Base-by-base conservation (phyloP, 2,888 invertebrate species). In the Drosophila infuscata region DNA sequence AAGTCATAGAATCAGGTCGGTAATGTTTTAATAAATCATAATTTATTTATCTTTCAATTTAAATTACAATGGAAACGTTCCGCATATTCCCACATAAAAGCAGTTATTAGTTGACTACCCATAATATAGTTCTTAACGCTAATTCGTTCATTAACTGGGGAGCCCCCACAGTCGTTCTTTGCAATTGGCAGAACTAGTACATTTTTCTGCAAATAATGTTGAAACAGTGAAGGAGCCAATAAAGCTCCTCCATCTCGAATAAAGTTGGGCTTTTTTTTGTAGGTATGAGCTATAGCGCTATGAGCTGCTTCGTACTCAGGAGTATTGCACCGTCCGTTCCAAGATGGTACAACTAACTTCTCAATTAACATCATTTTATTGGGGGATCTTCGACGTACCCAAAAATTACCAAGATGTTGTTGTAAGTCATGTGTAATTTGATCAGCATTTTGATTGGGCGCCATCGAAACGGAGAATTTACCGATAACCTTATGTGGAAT, bases 1-100 rank as follows among this genome's bases (percentile, higher is more conserved):
- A n/a, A n/a, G n/a, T n/a, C n/a, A n/a, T n/a, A n/a, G n/a, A n/a
- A n/a, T n/a, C n/a, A n/a, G n/a, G n/a, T n/a, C n/a, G n/a, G n/a
- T n/a, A n/a, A n/a, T n/a, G n/a, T n/a, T n/a, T n/a, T n/a, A n/a
- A n/a, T n/a, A n/a, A n/a, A n/a, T n/a, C n/a, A n/a, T n/a, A n/a
- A n/a, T n/a, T n/a, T n/a, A n/a, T 5, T 20, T 9, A 11, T 20
- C 12, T 43, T 43, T 43, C 20, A 49, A 35, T 35, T 49, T 17
- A 29, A 29, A 3, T 30, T 32, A n/a, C n/a, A 32, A n/a, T 32
- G 35, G 11, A 51, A 51, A 15, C 25, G 53, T 15, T 80, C n/a
- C 0, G 63, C 64, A 57, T 72, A 79, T 56, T 83, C 80, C 73
- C 82, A 83, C 60, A 81, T 65, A 30, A 67, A 83, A n/a, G 75